Conservation (phyloP, 30 jellyfish, hydroid and myxozoan genomes). For the Cassiopea andromeda region DNA sequence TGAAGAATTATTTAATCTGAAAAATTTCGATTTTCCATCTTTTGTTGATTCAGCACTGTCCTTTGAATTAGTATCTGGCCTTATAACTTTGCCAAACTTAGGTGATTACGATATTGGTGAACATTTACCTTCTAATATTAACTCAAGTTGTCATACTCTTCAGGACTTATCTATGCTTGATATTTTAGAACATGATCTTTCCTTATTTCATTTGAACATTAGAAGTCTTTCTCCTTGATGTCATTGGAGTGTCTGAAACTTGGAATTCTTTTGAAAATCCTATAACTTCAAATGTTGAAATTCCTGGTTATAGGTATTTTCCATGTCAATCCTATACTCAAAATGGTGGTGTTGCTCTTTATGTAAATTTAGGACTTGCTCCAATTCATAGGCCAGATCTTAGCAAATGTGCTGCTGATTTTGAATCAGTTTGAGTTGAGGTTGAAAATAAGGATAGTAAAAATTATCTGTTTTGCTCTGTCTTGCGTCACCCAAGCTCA, state of each 20-base stretch:
- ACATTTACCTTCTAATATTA: constrained; percentile 65
- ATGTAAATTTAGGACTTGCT: constrained; percentile 28
- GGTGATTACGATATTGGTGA: constrained; percentile 65
- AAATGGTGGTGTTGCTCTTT: constrained; percentile 53
- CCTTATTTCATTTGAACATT: constrained; percentile 49
- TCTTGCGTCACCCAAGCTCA: constrained; percentile 53
- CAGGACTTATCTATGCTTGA: constrained; percentile 50
- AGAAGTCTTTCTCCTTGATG: constrained; percentile 70
- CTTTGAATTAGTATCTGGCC: constrained; percentile 45
- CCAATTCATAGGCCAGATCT: constrained; percentile 24
- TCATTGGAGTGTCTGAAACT: constrained; percentile 70
- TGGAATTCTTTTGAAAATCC: constrained; percentile 65
- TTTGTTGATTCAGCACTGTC: constrained; percentile 48
- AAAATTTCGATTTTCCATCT: constrained; percentile 44
- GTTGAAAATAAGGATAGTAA: constrained; percentile 40
- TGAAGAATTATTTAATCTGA: constrained; percentile 47
- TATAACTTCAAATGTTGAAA: constrained; percentile 38
- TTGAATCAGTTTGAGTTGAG: constrained; percentile 38
- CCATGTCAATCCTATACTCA: constrained; percentile 11
- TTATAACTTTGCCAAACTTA: constrained; percentile 57
- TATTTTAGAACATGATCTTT: constrained; percentile 43
- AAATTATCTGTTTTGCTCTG: constrained; percentile 21
- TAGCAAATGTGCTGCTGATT: constrained; percentile 2
- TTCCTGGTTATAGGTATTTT: constrained; percentile 64
- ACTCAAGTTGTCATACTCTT: constrained; percentile 63